These are phyloP conservation scores for Brenthis daphne DNA, from an alignment of 2,888 invertebrate genomes.

Conservation along the genomic window DNA sequence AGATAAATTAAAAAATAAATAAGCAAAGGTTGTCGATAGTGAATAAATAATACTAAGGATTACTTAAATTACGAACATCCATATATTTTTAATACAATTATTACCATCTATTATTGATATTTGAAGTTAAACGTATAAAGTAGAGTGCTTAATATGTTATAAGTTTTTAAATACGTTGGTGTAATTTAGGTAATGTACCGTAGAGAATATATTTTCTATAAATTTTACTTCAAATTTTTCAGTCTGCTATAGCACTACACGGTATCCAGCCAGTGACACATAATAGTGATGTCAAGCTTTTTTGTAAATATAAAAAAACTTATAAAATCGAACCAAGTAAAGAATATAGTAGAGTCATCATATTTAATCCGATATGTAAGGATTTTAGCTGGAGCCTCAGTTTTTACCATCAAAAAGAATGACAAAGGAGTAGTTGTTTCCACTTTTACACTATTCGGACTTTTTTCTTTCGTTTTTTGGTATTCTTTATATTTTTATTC, in stretches of 20 bases:
- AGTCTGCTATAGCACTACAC: background rate
- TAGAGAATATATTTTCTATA: no score
- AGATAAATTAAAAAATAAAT: no score
- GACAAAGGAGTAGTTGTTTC: slow-evolving; percentile 36
- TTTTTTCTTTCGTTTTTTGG: slow-evolving; percentile 48
- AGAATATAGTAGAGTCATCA: slow-evolving; percentile 53
- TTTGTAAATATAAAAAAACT: slow-evolving; percentile 26
- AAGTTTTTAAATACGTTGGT: no score
- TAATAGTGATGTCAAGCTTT: slow-evolving; percentile 24
- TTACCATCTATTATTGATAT: no score
- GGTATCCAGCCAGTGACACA: background rate
- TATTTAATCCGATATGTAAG: slow-evolving; percentile 47
- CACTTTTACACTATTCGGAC: slow-evolving; percentile 49
- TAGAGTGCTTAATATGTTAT: no score
- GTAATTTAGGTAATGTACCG: no score
- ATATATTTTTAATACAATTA: no score
- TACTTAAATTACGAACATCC: no score
- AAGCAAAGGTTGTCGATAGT: no score
- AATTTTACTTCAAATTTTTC: background rate
- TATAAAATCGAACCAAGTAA: slow-evolving; percentile 43
- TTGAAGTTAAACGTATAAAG: no score
- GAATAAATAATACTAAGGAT: no score
- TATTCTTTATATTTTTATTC: slow-evolving; percentile 53
- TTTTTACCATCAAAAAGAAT: slow-evolving; percentile 39
- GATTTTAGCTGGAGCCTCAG: slow-evolving; percentile 51